A percentile compares a stretch with the other conserved stretches of the same genome.
These are phyloP conservation scores for Chironomus tentans DNA, from an alignment of 2,888 invertebrate species.

Conservation along the genomic window DNA sequence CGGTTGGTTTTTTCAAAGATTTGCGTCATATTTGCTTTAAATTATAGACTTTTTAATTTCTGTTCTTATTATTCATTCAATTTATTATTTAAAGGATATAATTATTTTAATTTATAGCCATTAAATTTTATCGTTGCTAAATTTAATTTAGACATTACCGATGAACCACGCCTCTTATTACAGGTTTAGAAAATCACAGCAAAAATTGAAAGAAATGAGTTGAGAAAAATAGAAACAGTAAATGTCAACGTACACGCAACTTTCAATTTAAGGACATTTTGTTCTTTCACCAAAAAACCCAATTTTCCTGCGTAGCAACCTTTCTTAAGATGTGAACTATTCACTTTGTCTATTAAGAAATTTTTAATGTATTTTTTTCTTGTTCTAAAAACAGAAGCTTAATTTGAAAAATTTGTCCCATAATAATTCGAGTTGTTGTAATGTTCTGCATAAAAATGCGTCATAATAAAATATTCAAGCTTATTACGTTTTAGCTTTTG, in stretches of 20 bases:
- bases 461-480: no score
- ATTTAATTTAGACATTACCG: conserved; percentile 6
- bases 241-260: conserved; percentile 27
- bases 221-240: background rate
- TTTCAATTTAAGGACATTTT: conserved; percentile 25
- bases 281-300: background rate
- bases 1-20: no score
- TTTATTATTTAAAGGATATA: background rate
- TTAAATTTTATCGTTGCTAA: background rate
- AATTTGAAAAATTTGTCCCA: no score
- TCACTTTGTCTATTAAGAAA: background rate
- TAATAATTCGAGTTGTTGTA: no score
- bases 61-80: no score
- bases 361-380: no score
- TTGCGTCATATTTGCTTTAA: no score
- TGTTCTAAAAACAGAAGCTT: no score
- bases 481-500: no score
- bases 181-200: background rate
- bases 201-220: background rate
- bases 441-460: no score
- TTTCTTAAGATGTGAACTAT: background rate
- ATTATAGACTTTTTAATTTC: no score
- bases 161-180: background rate
- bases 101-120: background rate
- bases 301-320: background rate